These are phyloP conservation scores for Drosophila anceps DNA, from an alignment of 2,888 invertebrate genomes.

Conservation along the genomic window DNA sequence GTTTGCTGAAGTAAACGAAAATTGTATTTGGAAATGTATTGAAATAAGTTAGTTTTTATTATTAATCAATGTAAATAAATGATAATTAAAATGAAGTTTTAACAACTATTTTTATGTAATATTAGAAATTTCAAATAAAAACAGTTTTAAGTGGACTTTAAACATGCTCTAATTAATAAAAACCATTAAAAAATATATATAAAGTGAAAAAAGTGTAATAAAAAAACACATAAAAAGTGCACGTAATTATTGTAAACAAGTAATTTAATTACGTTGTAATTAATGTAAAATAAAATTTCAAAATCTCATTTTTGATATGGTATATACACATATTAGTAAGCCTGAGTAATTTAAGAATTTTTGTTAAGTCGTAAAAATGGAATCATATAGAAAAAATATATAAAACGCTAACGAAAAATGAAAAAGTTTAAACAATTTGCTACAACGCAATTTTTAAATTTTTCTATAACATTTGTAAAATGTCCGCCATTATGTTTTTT, in stretches of 20 bases:
- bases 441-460: slow-evolving; percentile 78
- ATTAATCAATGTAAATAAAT: background rate
- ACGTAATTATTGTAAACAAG: slow-evolving; percentile 12
- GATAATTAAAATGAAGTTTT: background rate
- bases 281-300: background rate
- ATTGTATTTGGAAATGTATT: background rate
- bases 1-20: background rate
- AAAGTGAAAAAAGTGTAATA: slow-evolving; percentile 3
- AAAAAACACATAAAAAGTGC: background rate
- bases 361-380: slow-evolving; percentile 7
- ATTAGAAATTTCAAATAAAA: background rate
- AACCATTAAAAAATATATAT: background rate
- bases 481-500: slow-evolving; percentile 80
- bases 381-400: slow-evolving; percentile 28
- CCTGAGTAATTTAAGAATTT: slow-evolving; percentile 4
- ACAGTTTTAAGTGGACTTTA: background rate
- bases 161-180: background rate
- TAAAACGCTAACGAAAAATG: slow-evolving; percentile 37
- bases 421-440: slow-evolving; percentile 75
- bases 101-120: background rate
- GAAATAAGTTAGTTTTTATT: background rate
- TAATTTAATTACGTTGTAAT: slow-evolving; percentile 2
- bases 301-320: background rate
- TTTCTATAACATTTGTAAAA: slow-evolving; percentile 71
- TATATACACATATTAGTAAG: background rate